Conservation (phyloP, 2,888 invertebrate genomes). For the Epsilonema sp. region DNA sequence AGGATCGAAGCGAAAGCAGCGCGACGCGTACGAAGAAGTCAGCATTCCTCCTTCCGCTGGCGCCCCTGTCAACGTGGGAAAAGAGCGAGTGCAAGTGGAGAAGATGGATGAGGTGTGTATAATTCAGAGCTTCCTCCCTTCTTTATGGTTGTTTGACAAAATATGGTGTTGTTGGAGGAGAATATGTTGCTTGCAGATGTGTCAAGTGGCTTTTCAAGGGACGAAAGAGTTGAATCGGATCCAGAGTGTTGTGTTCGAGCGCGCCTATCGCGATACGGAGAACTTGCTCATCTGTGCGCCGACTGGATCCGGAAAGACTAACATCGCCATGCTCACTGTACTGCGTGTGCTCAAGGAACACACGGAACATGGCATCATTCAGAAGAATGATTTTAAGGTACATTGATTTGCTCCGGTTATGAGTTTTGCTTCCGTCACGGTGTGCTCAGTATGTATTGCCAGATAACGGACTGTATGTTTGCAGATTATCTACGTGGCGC, state of each 20-base stretch:
- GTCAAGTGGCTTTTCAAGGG: constrained; percentile 71
- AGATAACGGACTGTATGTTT: constrained; percentile 11
- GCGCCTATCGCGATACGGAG: constrained; percentile 86
- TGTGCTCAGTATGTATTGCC: background rate
- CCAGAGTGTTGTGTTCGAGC: constrained; percentile 80
- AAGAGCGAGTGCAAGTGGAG: constrained; percentile 39
- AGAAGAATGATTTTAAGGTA: constrained; percentile 78
- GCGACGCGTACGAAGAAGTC: background rate
- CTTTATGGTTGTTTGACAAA: constrained; percentile 4
- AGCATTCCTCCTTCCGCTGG: constrained; percentile 48
- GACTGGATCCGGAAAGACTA: constrained; percentile 97
- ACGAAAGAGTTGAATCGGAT: constrained; percentile 71
- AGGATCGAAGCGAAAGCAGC: background rate
- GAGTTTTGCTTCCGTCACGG: too few species aligned
- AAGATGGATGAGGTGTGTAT: constrained; percentile 43
- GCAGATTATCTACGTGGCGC: constrained; percentile 89
- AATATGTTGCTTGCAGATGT: too few species aligned
- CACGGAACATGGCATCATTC: constrained; percentile 48
- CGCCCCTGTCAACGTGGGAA: constrained; percentile 43
- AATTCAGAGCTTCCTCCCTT: background rate
- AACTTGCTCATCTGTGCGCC: constrained; percentile 94
- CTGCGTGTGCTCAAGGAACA: constrained; percentile 71
- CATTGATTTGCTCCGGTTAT: too few species aligned
- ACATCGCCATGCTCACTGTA: constrained; percentile 79
- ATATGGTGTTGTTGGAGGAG: too few species aligned